Evolutionary conservation across 2,888 invertebrate genomes (phyloP).

Genomic region (Brachyopa scutellaris): DNA sequence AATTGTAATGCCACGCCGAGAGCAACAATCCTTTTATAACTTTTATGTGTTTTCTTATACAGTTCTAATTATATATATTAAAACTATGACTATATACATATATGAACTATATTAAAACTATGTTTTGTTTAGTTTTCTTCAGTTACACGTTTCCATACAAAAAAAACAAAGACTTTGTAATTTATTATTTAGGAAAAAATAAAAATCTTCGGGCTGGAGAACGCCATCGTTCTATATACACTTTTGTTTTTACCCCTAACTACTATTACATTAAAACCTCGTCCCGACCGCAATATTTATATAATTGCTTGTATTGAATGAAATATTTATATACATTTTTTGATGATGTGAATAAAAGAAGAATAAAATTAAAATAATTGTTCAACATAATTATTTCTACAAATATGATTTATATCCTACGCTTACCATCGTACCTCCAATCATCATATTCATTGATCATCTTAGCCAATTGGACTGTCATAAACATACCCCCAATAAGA

Average conservation of each 20-base stretch:
- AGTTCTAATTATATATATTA: too few relatives aligned
- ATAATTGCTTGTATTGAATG: constrained; percentile 71
- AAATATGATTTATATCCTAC: too few relatives aligned
- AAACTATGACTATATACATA: too few relatives aligned
- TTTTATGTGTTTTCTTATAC: too few relatives aligned
- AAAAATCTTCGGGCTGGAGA: constrained; percentile 20
- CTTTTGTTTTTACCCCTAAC: constrained; percentile 13
- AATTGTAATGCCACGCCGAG: too few relatives aligned
- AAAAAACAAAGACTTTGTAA: constrained; percentile 71
- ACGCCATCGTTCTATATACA: constrained; percentile 25
- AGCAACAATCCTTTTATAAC: too few relatives aligned
- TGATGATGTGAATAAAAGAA: constrained; percentile 68
- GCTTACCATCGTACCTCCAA: too few relatives aligned
- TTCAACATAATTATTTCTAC: too few relatives aligned
- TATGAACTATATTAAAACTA: too few relatives aligned
- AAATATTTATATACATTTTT: constrained; percentile 72
- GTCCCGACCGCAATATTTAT: constrained; percentile 46
- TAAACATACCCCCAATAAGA: too few relatives aligned
- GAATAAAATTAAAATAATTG: constrained; percentile 31
- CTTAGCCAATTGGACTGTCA: too few relatives aligned
- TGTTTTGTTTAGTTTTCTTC: constrained; percentile 66
- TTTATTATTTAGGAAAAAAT: constrained; percentile 61
- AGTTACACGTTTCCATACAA: constrained; percentile 61
- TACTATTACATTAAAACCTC: constrained; percentile 23
- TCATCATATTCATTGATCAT: too few relatives aligned